Evolutionary conservation across 2,888 invertebrate species (phyloP).

Genomic region (Drosophila mimica): DNA sequence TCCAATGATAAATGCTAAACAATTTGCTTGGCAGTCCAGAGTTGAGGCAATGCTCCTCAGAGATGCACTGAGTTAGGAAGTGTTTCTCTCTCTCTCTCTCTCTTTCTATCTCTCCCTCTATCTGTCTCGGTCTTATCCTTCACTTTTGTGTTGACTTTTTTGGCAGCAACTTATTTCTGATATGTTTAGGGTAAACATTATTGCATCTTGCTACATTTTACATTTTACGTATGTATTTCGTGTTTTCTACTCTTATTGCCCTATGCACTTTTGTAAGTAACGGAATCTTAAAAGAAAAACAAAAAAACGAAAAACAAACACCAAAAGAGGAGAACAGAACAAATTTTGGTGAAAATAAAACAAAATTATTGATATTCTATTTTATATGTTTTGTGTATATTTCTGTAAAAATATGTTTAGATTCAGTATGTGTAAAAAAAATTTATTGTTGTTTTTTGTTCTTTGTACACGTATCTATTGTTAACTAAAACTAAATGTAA

Average conservation of each 20-base stretch:
- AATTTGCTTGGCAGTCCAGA: constrained; percentile 71
- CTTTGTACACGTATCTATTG: constrained; percentile 34
- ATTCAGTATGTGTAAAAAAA: constrained; percentile 25
- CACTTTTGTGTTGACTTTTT: background rate
- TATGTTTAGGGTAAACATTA: constrained; percentile 58
- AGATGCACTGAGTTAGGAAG: constrained; percentile 9
- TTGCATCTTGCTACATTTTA: constrained; percentile 45
- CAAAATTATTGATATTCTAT: constrained; percentile 12
- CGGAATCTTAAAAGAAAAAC: background rate
- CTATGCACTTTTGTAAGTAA: constrained; percentile 50
- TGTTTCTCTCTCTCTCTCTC: background rate
- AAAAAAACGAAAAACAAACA: background rate
- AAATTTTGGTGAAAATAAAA: constrained; percentile 21
- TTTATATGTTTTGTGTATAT: constrained; percentile 41
- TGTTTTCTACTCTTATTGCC: constrained; percentile 62
- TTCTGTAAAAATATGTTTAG: constrained; percentile 57
- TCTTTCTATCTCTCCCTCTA: no score
- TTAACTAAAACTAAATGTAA: constrained; percentile 46
- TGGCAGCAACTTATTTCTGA: constrained; percentile 38
- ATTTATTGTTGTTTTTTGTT: background rate
- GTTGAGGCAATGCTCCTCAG: constrained; percentile 40
- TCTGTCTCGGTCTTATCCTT: background rate
- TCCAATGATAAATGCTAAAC: constrained; percentile 73
- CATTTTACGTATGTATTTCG: constrained; percentile 22
- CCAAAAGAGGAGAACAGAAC: background rate